Evolutionary conservation across 30 jellyfish, hydroid and myxozoan genomes (phyloP).

Genomic region (Aurelia aurita): DNA sequence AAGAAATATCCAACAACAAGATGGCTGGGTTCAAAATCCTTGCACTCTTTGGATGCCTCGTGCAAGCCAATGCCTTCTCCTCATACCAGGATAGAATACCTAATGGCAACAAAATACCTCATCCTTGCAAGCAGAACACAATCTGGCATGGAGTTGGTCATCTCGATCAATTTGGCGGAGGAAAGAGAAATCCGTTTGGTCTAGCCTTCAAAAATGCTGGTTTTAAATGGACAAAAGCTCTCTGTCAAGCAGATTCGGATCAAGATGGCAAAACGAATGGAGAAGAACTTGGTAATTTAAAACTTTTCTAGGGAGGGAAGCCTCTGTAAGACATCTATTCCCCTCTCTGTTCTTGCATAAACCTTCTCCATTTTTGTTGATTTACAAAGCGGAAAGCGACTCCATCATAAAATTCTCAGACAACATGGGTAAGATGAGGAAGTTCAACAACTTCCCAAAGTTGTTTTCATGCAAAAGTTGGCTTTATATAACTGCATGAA

Average conservation of each 20-base stretch:
- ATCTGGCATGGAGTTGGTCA: constrained; percentile 79
- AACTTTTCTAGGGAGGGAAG: background rate
- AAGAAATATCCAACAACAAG: no score
- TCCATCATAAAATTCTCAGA: no score
- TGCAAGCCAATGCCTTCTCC: background rate
- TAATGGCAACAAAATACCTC: constrained; percentile 70
- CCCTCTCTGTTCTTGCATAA: no score
- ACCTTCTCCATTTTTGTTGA: no score
- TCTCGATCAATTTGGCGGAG: constrained; percentile 60
- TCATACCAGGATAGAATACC: constrained; percentile 53
- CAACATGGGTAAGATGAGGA: no score
- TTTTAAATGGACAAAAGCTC: constrained; percentile 58
- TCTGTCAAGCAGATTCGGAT: constrained; percentile 75
- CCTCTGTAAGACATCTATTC: no score
- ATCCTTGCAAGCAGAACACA: constrained; percentile 69
- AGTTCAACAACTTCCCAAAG: no score
- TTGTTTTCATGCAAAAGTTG: no score
- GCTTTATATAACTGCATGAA: no score
- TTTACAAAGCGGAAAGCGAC: no score
- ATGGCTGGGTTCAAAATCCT: background rate
- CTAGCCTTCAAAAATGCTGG: constrained; percentile 61
- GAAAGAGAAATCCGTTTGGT: constrained; percentile 78
- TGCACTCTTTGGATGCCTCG: background rate
- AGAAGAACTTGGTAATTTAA: constrained; percentile 61
- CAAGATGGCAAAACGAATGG: constrained; percentile 75